Conservation (phyloP, 1,140 invertebrate species). For the Drosophila miranda region DNA sequence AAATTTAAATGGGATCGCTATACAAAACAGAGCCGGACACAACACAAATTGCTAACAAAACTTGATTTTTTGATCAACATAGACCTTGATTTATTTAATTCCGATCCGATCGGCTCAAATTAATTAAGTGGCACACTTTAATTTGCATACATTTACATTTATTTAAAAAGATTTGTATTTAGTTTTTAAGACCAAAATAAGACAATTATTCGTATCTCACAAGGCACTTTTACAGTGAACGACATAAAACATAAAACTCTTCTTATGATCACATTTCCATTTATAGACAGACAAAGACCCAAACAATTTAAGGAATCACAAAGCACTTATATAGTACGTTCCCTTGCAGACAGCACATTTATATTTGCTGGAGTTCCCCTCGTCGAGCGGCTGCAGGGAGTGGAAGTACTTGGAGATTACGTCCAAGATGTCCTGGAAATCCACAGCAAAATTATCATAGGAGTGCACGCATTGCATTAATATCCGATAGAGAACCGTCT, state of each 20-base stretch:
- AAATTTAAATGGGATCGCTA: conserved; percentile 18
- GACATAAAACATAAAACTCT: too few species aligned
- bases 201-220: neutral
- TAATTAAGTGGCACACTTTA: conserved; percentile 57
- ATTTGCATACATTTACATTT: conserved; percentile 30
- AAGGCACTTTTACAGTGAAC: too few species aligned
- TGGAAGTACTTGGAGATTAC: conserved; percentile 53
- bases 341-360: conserved; percentile 61
- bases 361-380: conserved; percentile 18
- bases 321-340: conserved; percentile 53
- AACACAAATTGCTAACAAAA: conserved; percentile 31
- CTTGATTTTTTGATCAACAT: conserved; percentile 23
- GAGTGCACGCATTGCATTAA: conserved; percentile 59
- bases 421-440: conserved; percentile 58
- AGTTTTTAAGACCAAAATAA: conserved; percentile 14
- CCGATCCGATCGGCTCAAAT: conserved; percentile 35
- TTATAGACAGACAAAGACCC: neutral
- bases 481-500: conserved; percentile 66
- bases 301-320: conserved; percentile 23
- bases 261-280: too few species aligned
- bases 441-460: conserved; percentile 51
- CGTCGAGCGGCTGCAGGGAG: conserved; percentile 38
- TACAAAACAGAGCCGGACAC: conserved; percentile 24
- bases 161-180: conserved; percentile 33
- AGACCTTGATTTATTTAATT: conserved; percentile 42